Evolutionary conservation across 1,140 invertebrate genomes (phyloP), one percentile per base, ranked within the genome.

Genomic region (Drosophila bocqueti): DNA sequence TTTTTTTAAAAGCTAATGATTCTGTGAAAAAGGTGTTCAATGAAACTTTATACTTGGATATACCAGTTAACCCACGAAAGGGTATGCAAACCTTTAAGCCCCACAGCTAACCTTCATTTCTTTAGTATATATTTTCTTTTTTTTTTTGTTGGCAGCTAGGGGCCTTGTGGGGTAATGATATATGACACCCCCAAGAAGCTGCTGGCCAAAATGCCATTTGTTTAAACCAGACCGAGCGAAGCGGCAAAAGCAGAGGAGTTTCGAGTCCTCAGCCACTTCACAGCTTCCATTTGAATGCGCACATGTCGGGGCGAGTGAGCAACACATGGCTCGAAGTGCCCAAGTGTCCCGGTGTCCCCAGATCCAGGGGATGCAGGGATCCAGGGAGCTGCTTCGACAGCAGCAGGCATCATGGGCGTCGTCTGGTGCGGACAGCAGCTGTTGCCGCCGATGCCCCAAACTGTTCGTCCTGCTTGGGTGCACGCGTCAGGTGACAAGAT

Each of bases 221-320:
- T 83, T 87, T 77, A 89, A 87, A 77, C 64, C 77, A 81, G 73
- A 61, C 63, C 49, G 58, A 65, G 58, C 67, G 36, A 66, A 40
- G 61, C 59, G 47, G 58, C 60, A 49, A 34, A 46, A 38, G 60
- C 45, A 78, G 59, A 46, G 29, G 46, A 57, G 54, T 55, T 55
- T 40, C 54, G 54, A 55, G 36, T 72, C 58, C 59, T 63, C 42
- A 24, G 54, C 66, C 61, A 64, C 66, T 81, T 86, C 84, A 83
- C 83, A 87, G 83, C 83, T 87, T 87, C 84, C 83, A 87, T 89
- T 89, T 87, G 84, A 87, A 83, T 87, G 83, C 83, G 83, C 81
- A 89, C 75, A 78, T 69, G 74, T 60, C 29, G 54, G 55, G 76
- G 71, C 63, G 81, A 73, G 45, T 73, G 71, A 83, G 72, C 84